These are phyloP conservation scores for Seriola aureovittata DNA, from an alignment of 2,113 vertebrate genomes.

Conservation along the genomic window DNA sequence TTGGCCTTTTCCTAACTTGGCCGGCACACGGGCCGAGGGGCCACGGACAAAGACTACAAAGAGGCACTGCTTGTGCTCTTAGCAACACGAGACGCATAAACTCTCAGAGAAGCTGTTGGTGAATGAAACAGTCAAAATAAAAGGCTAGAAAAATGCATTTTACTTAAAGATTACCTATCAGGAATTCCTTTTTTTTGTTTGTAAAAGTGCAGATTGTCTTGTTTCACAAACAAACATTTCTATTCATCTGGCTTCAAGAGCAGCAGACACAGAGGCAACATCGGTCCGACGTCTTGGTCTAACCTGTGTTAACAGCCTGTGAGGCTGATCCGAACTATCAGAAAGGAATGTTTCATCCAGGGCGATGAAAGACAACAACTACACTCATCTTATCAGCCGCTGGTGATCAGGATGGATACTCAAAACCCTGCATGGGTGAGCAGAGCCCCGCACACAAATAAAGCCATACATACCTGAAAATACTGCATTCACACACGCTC, in stretches of 20 bases:
- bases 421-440: slow-evolving; percentile 73
- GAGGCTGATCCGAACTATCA: slow-evolving; percentile 84
- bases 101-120: slow-evolving; percentile 34
- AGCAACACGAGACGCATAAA: slow-evolving; percentile 38
- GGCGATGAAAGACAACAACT: slow-evolving; percentile 89
- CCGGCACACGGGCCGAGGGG: slow-evolving; percentile 34
- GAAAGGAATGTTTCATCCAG: slow-evolving; percentile 91
- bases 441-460: slow-evolving; percentile 57
- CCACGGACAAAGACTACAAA: slow-evolving; percentile 47
- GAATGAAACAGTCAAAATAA: slow-evolving; percentile 14
- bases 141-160: neutral
- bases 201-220: neutral
- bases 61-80: slow-evolving; percentile 9
- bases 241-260: neutral
- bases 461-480: slow-evolving; percentile 37
- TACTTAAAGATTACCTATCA: neutral
- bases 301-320: slow-evolving; percentile 52
- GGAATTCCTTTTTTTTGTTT: neutral
- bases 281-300: slow-evolving; percentile 36
- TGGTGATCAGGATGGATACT: slow-evolving; percentile 82
- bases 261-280: neutral
- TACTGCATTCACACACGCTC: slow-evolving; percentile 22
- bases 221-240: neutral
- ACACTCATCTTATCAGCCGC: slow-evolving; percentile 88
- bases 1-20: slow-evolving; percentile 54